Conservation (phyloP, 1,140 invertebrate genomes). For the Spodoptera frugiperda region DNA sequence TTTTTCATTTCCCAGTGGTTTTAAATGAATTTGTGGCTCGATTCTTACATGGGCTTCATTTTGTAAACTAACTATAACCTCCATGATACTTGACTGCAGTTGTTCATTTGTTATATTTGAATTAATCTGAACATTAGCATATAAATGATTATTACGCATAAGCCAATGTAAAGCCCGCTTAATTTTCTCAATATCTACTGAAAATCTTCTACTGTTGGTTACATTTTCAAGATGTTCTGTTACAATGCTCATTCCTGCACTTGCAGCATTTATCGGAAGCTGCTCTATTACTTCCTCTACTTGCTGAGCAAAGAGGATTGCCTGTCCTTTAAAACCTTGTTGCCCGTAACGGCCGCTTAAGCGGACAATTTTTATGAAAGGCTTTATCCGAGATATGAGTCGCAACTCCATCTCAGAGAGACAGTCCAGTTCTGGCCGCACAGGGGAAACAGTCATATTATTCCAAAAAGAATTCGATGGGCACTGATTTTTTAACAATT, state of each 20-base stretch:
- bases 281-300: background rate
- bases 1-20: background rate
- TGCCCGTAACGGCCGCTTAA: background rate
- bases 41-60: background rate
- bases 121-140: background rate
- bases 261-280: background rate
- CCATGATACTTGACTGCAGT: background rate
- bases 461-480: background rate
- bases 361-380: background rate
- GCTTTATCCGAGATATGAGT: background rate
- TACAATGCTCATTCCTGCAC: background rate
- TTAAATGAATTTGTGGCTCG: background rate
- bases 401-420: background rate
- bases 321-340: constrained; percentile 3
- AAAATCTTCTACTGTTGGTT: background rate
- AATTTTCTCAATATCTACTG: constrained; percentile 6
- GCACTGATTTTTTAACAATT: background rate
- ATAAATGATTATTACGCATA: background rate
- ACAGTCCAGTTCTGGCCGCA: background rate
- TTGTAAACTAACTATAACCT: background rate
- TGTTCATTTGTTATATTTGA: background rate
- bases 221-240: background rate
- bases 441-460: background rate
- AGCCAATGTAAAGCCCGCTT: background rate
- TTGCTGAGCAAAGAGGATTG: constrained; percentile 2